Percentiles rank a stretch among this genome's conserved stretches.
phyloP scores from a whole-genome alignment of 2,888 invertebrate genomes.

The Scelioninae gen. 1 region DNA sequence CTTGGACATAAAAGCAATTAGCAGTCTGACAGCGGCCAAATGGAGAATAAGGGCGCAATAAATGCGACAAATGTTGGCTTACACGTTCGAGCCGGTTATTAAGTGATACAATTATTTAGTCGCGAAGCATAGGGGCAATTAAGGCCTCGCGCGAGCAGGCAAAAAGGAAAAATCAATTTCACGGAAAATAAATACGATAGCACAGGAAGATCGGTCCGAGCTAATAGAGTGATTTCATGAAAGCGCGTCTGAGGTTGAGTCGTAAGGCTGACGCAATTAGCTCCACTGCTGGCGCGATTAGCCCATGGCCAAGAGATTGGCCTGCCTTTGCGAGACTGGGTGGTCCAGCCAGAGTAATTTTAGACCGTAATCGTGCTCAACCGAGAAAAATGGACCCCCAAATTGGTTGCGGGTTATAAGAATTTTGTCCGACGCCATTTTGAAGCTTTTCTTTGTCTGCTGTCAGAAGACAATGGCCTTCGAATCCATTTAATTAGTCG shows the following conservation, averaged over 20 bases:
- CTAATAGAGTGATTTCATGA: conserved; percentile 67
- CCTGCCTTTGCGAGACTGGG: conserved; percentile 78
- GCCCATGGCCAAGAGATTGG: conserved; percentile 82
- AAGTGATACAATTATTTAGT: conserved; percentile 68
- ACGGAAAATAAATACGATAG: conserved; percentile 61
- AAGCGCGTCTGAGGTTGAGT: conserved; percentile 48
- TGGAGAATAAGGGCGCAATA: conserved; percentile 67
- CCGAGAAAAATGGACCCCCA: conserved; percentile 79
- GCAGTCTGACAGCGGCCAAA: conserved; percentile 64
- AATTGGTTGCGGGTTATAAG: conserved; percentile 73
- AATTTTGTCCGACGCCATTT: conserved; percentile 52
- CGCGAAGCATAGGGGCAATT: conserved; percentile 46
- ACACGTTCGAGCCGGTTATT: conserved; percentile 61
- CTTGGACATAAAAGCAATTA: conserved; percentile 69
- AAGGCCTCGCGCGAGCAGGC: conserved; percentile 25
- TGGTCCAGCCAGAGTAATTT: conserved; percentile 82
- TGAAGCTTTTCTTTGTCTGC: conserved; percentile 47
- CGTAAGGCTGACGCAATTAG: conserved; percentile 79
- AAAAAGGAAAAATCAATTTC: conserved; percentile 60
- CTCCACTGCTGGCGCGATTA: conserved; percentile 81
- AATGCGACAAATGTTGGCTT: conserved; percentile 66
- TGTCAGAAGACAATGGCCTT: conserved; percentile 26
- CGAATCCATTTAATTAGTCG: conserved; percentile 46
- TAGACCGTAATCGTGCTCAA: conserved; percentile 72
- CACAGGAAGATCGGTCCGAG: conserved; percentile 3